Percentiles rank a stretch among this genome's conserved stretches.
Conservation (phyloP, 1,140 invertebrate species). For the Phenacoccus solenopsis region DNA sequence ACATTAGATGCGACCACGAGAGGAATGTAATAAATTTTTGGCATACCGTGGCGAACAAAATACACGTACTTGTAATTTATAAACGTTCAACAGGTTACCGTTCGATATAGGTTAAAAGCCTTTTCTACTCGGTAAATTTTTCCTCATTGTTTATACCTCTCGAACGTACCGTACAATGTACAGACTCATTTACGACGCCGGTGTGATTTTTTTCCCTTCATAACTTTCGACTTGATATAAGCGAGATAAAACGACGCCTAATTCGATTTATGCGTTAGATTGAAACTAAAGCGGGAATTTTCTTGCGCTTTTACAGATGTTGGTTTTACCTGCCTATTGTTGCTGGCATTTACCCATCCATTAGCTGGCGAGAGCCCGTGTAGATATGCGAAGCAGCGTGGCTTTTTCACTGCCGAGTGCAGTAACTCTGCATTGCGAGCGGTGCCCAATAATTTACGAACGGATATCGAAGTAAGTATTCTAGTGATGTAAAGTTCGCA, state of each 20-base stretch:
- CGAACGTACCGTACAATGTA: too few relatives aligned
- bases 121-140: background rate
- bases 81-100: background rate
- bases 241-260: too few relatives aligned
- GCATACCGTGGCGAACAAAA: too few relatives aligned
- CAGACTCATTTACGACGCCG: too few relatives aligned
- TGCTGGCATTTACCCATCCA: background rate
- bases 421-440: background rate
- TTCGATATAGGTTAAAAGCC: background rate
- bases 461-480: slow-evolving; percentile 3
- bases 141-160: background rate
- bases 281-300: too few relatives aligned
- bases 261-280: too few relatives aligned
- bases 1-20: too few relatives aligned
- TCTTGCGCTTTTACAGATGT: background rate
- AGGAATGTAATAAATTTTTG: too few relatives aligned
- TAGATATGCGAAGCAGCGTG: background rate
- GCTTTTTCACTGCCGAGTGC: background rate
- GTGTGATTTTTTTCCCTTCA: too few relatives aligned
- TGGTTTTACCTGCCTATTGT: background rate
- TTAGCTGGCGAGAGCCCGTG: background rate
- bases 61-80: too few relatives aligned
- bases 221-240: too few relatives aligned
- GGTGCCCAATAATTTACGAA: background rate
- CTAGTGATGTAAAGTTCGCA: background rate